A percentile compares a stretch with the other conserved stretches of the same genome.
These are phyloP conservation scores for Pseudorasbora parva DNA, from an alignment of 2,113 vertebrate species.

Conservation along the genomic window DNA sequence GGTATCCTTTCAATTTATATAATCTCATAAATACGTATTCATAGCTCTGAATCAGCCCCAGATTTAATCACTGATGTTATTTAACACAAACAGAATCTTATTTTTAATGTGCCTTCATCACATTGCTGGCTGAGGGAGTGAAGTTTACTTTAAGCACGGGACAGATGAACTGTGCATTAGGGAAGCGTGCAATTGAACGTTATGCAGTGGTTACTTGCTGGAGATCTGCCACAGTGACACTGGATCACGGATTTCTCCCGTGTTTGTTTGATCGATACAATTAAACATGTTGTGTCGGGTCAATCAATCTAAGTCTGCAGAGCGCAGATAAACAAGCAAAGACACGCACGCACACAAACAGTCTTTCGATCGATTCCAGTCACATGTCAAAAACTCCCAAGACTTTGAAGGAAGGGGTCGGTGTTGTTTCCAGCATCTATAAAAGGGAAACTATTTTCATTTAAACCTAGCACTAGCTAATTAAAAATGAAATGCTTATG, in stretches of 20 bases:
- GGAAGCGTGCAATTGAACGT: not conserved
- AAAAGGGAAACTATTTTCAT: not conserved
- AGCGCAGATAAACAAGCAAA: constrained; percentile 21
- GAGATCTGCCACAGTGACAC: constrained; percentile 6
- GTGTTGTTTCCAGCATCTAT: not conserved
- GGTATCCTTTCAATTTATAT: constrained; percentile 47
- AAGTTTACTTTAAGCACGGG: not conserved
- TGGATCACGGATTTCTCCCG: not conserved
- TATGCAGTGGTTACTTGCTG: not conserved
- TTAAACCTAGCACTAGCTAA: not conserved
- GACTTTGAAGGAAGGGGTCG: not conserved
- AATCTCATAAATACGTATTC: constrained; percentile 51
- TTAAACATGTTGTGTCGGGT: not conserved
- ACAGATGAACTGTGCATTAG: not conserved
- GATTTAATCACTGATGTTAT: constrained; percentile 49
- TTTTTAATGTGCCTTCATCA: constrained; percentile 17
- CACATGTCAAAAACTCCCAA: not conserved
- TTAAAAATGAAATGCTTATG: not conserved
- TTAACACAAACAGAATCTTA: not conserved
- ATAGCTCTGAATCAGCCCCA: constrained; percentile 34
- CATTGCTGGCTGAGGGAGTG: not conserved
- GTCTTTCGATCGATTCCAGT: constrained; percentile 6
- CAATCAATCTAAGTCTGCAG: constrained; percentile 27
- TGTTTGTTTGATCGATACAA: constrained; percentile 3
- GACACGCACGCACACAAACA: not conserved